These are phyloP conservation scores for Pseudomyrmex sp. DNA, from an alignment of 1,140 invertebrate genomes.

Conservation along the genomic window DNA sequence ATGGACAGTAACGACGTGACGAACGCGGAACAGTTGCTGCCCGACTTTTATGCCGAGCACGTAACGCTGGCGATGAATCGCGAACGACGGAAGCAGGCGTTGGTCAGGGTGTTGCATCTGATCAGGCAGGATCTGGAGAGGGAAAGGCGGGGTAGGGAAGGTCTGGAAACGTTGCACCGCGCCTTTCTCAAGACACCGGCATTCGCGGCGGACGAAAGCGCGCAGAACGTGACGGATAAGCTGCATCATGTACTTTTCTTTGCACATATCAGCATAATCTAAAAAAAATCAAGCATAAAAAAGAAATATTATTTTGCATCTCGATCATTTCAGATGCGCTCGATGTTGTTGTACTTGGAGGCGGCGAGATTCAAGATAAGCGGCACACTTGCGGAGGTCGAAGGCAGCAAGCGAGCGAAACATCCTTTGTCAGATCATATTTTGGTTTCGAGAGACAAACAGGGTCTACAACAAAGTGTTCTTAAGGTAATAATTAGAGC, in stretches of 20 bases:
- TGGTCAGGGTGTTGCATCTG: constrained; percentile 93
- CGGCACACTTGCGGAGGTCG: constrained; percentile 92
- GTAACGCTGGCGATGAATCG: constrained; percentile 96
- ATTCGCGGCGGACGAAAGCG: constrained; percentile 95
- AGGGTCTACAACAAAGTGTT: constrained; percentile 94
- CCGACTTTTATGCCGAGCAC: constrained; percentile 98
- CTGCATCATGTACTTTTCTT: constrained; percentile 92
- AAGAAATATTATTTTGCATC: background rate
- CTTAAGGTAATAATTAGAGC: constrained; percentile 87
- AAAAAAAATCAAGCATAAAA: background rate
- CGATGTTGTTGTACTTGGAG: constrained; percentile 96
- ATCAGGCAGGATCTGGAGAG: constrained; percentile 94
- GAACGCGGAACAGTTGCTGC: constrained; percentile 92
- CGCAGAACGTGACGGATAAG: constrained; percentile 96
- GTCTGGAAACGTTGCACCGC: constrained; percentile 94
- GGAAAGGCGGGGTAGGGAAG: constrained; percentile 93
- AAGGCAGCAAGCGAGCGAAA: constrained; percentile 90
- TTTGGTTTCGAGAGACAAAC: constrained; percentile 94
- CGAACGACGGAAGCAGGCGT: constrained; percentile 92
- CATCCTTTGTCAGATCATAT: constrained; percentile 95
- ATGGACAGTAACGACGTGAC: constrained; percentile 79
- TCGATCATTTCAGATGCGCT: constrained; percentile 90
- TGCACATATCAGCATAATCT: background rate
- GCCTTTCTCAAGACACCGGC: constrained; percentile 96
- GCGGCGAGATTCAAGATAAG: constrained; percentile 95